Evolutionary conservation across 2,797 vertebrate species (phyloP).

Genomic region (Sphenopsis melanotis): DNA sequence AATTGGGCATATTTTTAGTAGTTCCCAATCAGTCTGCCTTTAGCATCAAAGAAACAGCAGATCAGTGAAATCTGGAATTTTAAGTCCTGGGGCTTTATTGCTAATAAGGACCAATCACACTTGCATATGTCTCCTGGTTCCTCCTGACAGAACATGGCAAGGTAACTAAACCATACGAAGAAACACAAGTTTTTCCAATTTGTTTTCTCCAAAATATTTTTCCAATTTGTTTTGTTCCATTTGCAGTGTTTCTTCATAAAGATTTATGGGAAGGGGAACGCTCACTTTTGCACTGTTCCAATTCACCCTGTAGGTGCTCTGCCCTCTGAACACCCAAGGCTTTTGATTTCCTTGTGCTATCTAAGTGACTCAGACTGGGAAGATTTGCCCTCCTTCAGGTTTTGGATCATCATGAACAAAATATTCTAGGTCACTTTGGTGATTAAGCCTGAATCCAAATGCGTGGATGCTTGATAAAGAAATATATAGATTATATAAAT

Average conservation of each 20-base stretch:
- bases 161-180: not conserved
- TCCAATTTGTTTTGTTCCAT: not conserved
- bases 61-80: not conserved
- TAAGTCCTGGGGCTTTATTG: not conserved
- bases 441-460: not conserved
- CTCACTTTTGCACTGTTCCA: not conserved
- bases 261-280: not conserved
- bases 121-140: not conserved
- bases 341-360: not conserved
- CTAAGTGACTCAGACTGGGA: not conserved
- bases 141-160: not conserved
- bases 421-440: not conserved
- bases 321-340: not conserved
- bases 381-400: not conserved
- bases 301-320: accelerated
- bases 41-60: not conserved
- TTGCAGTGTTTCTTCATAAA: not conserved
- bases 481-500: too few relatives aligned
- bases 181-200: not conserved
- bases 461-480: not conserved
- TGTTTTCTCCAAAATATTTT: not conserved
- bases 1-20: not conserved
- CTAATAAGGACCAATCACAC: not conserved
- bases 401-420: not conserved
- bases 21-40: not conserved